Percentiles rank a stretch among this genome's conserved stretches.
Evolutionary conservation across 2,113 vertebrate species (phyloP).

Genomic region (Theropithecus gelada): DNA sequence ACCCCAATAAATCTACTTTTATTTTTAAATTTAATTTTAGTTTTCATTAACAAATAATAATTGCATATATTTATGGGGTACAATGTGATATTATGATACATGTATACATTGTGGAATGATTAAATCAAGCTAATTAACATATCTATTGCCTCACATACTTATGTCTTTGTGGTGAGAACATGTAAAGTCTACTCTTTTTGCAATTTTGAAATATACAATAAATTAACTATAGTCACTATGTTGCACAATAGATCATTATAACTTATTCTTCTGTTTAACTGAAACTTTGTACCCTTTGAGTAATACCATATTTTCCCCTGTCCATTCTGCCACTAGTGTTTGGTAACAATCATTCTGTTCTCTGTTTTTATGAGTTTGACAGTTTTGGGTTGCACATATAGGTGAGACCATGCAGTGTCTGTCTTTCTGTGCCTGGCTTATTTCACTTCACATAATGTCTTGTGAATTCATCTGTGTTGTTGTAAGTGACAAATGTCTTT

Average conservation of each 20-base stretch:
- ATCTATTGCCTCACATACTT: too few relatives aligned
- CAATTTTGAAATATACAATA: background rate
- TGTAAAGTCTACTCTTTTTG: background rate
- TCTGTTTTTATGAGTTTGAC: background rate
- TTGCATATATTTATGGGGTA: background rate
- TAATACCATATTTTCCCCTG: background rate
- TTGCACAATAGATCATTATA: background rate
- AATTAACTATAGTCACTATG: background rate
- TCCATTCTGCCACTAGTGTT: background rate
- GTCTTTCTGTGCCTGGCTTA: background rate
- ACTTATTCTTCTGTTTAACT: background rate
- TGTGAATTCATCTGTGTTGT: background rate
- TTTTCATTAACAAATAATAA: background rate
- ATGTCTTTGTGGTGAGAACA: background rate
- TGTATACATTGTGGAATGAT: background rate
- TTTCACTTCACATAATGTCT: background rate
- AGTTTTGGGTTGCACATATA: background rate
- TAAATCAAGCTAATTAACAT: background rate
- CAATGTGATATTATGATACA: background rate
- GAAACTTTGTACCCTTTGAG: background rate
- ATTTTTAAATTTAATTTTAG: background rate
- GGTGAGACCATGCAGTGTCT: background rate
- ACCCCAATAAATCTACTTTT: background rate
- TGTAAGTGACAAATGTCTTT: background rate
- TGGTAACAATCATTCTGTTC: background rate